Evolutionary conservation across 2,797 vertebrate species (phyloP).

Genomic region (Myoxocephalus aenaeus): DNA sequence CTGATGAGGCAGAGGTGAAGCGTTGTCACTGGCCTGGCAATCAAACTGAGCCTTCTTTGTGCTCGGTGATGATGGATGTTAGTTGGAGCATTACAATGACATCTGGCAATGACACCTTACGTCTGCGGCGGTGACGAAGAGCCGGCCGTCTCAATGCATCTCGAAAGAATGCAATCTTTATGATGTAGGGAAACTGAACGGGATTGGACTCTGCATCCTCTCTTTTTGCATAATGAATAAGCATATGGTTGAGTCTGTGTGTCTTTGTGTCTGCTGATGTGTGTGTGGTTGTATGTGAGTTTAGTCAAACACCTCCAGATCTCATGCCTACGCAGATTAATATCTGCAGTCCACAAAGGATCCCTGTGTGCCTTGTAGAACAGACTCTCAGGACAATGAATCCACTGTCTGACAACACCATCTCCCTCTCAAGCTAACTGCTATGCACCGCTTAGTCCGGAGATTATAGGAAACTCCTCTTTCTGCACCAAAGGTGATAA

Average conservation of each 20-base stretch:
- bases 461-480: constrained; percentile 53
- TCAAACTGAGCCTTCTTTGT: constrained; percentile 65
- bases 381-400: constrained; percentile 77
- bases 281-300: constrained; percentile 75
- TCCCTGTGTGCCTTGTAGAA: constrained; percentile 74
- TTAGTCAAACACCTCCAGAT: constrained; percentile 78
- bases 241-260: constrained; percentile 58
- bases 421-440: constrained; percentile 66
- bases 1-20: constrained; percentile 39
- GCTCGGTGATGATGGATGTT: constrained; percentile 45
- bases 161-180: constrained; percentile 59
- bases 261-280: constrained; percentile 53
- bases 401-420: constrained; percentile 77
- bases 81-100: constrained; percentile 40
- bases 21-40: constrained; percentile 44
- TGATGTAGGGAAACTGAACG: constrained; percentile 13
- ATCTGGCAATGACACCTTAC: constrained; percentile 56
- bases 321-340: constrained; percentile 79
- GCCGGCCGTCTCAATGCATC: constrained; percentile 32
- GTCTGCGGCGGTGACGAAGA: constrained; percentile 52
- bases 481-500: constrained; percentile 62
- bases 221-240: constrained; percentile 71
- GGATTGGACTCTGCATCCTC: constrained; percentile 52
- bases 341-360: constrained; percentile 81
- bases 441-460: constrained; percentile 53